These are phyloP conservation scores for Psophia crepitans DNA, from an alignment of 2,113 vertebrate genomes.

Conservation along the genomic window DNA sequence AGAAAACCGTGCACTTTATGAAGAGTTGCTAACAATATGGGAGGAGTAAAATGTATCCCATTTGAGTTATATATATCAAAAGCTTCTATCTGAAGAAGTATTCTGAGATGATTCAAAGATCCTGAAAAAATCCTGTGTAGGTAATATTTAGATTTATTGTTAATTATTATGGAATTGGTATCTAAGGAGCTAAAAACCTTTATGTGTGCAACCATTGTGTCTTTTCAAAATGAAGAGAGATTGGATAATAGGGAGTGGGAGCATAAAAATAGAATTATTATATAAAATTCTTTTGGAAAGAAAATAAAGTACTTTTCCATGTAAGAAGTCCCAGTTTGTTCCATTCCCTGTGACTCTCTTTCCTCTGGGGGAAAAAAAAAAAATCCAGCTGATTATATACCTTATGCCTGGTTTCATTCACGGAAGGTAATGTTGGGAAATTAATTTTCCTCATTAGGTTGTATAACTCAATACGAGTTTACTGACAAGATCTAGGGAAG, in stretches of 20 bases:
- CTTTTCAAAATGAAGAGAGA: neutral
- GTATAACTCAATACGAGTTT: constrained; percentile 24
- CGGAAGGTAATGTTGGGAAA: constrained; percentile 32
- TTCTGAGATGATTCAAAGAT: neutral
- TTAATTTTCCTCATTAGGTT: constrained; percentile 38
- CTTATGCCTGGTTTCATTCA: neutral
- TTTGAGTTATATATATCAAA: neutral
- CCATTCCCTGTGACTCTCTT: neutral
- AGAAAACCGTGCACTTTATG: neutral
- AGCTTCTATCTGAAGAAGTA: neutral
- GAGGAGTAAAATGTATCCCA: neutral
- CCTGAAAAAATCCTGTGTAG: neutral
- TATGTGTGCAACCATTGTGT: neutral
- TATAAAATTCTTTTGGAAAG: constrained; percentile 21
- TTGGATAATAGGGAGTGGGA: neutral
- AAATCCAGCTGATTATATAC: neutral
- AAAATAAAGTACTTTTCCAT: neutral
- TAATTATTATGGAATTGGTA: neutral
- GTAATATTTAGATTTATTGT: neutral
- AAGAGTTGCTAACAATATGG: neutral
- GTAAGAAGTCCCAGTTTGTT: neutral
- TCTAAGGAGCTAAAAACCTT: neutral
- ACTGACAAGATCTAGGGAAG: neutral
- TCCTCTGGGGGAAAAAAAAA: neutral
- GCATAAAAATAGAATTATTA: constrained; percentile 15